Base-by-base conservation (phyloP, 2,888 invertebrate species). In the Euzetes globulus region DNA sequence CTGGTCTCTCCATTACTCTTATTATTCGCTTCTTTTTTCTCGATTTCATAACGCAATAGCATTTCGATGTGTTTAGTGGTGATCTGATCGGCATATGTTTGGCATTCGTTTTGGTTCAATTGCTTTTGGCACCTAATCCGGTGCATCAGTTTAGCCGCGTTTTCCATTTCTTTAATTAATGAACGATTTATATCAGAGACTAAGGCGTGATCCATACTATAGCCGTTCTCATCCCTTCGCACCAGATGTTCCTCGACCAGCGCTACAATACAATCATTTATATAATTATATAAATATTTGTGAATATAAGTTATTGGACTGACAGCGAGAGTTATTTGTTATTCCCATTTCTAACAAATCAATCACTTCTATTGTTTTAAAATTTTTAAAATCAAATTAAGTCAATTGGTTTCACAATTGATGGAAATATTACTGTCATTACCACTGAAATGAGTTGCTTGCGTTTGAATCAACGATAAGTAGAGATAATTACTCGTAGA, bases 171-270 rank as follows among this genome's bases (percentile, higher is more conserved):
- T n/a, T 27, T 15, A 27, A 60, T 9, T 25, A 60, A 15, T 27
- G 27, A 60, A 27, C 60, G 60, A 17, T 29, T 60, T 22, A 25
- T 29, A 29, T 60, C 27, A 2, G 60, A 60, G 29, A 60, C 60
- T 22, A 60, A 25, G 2, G 27, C 25, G 29, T 60, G 60, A 29
- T 60, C 29, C 15, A 60, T 3, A 4, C 25, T 60, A 60, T 27
- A 60, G 22, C 60, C 29, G 9, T 17, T 5, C 15, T 22, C 27
- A 60, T 60, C 25, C 15, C 29, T 22, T 25, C 25, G 9, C 25
- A 60, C 60, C 27, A 60, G 29, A 60, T 60, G 60, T 29, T 60
- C 60, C 1, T 52, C 52, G 52, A 52, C 52, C 52, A 52, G 2
- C 1, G 9, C 52, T 52, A 19, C n/a, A 5, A 52, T 19, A 52